A percentile compares a stretch with the other conserved stretches of the same genome.
Conservation (phyloP, 2,888 invertebrate genomes). For the Labia minor region DNA sequence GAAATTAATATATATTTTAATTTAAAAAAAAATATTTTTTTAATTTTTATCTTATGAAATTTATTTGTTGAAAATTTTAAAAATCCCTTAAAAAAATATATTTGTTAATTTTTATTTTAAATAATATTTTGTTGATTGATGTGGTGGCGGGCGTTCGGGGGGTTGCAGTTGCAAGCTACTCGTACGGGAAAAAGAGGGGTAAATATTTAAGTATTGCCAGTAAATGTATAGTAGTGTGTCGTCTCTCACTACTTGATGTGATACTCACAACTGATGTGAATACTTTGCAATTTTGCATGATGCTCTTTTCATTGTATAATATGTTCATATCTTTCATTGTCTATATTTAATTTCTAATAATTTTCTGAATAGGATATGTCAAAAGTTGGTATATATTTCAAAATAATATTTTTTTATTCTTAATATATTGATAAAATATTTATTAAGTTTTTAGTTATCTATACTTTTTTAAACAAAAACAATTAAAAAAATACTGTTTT, state of each 20-base stretch:
- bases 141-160: slow-evolving; percentile 28
- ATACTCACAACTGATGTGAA: background rate
- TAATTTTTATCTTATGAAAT: too few species aligned
- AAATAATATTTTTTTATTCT: too few species aligned
- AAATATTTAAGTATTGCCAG: slow-evolving; percentile 36
- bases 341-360: background rate
- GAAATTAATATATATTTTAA: too few species aligned
- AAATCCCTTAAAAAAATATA: too few species aligned
- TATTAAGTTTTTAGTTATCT: too few species aligned
- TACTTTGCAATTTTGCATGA: slow-evolving; percentile 15
- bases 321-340: background rate
- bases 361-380: too few species aligned
- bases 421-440: too few species aligned
- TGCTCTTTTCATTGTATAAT: background rate
- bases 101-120: slow-evolving; percentile 13
- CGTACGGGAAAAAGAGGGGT: slow-evolving; percentile 45
- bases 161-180: slow-evolving; percentile 46
- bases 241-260: background rate
- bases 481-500: too few species aligned
- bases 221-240: slow-evolving; percentile 15
- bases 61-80: too few species aligned
- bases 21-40: too few species aligned
- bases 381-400: too few species aligned
- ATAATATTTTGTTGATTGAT: slow-evolving; percentile 25
- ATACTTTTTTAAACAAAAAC: too few species aligned